phyloP scores from a whole-genome alignment of 1,140 invertebrate species.

The Stegodyphus dumicola region DNA sequence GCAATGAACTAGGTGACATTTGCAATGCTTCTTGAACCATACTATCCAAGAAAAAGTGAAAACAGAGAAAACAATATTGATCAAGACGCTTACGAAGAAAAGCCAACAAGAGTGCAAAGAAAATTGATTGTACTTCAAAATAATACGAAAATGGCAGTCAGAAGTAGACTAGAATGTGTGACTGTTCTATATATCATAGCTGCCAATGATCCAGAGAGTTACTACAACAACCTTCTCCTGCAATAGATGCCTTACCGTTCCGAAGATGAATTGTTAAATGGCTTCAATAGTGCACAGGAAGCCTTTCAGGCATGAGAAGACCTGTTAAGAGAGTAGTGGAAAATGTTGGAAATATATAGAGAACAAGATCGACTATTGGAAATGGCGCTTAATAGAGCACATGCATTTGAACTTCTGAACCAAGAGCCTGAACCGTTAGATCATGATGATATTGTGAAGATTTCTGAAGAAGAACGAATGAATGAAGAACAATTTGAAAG shows the following conservation, averaged over 20 bases:
- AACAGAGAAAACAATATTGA: constrained; percentile 41
- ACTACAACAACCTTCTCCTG: constrained; percentile 55
- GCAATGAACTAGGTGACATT: constrained; percentile 37
- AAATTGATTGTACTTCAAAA: constrained; percentile 28
- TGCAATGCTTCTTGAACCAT: constrained; percentile 52
- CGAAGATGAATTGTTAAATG: constrained; percentile 47
- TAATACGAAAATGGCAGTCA: constrained; percentile 28
- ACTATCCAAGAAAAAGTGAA: constrained; percentile 42
- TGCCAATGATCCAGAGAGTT: constrained; percentile 30
- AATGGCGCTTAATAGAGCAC: constrained; percentile 16
- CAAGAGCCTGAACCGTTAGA: not conserved
- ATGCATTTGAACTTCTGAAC: constrained; percentile 32
- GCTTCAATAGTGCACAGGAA: constrained; percentile 24
- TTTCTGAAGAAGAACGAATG: constrained; percentile 1
- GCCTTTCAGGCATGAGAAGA: constrained; percentile 43
- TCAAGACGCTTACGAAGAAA: constrained; percentile 36
- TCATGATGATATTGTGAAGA: constrained; percentile 5
- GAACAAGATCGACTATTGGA: constrained; percentile 21
- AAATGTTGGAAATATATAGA: constrained; percentile 16
- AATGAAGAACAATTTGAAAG: constrained; percentile 61
- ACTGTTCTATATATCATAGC: constrained; percentile 8
- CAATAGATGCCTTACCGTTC: constrained; percentile 42
- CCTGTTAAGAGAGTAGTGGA: constrained; percentile 7
- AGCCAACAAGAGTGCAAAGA: not conserved
- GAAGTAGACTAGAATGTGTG: not conserved